Evolutionary conservation across 2,797 vertebrate species (phyloP), one percentile per base, ranked within the genome.

Genomic region (Halcyon badia): DNA sequence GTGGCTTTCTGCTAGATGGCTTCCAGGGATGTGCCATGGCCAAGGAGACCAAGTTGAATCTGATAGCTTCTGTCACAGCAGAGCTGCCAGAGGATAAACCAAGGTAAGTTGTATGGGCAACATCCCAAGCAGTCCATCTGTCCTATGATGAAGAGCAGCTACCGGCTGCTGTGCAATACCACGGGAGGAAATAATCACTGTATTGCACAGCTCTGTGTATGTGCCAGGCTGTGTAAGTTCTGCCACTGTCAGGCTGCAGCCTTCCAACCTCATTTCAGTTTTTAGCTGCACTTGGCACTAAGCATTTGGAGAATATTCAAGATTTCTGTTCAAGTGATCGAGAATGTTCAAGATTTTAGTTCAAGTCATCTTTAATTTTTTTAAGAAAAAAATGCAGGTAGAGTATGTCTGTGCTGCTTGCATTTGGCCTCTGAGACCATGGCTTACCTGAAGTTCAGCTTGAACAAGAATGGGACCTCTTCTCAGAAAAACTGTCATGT

Each of bases 11-110:
- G 61, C 97, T 99, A 97, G 99, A 99, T 46, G 99, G 99, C 76
- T 99, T 99, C 94, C 99, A 99, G 87, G 98, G 98, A 17, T 87
- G 91, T 85, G 96, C 97, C 72, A 97, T 98, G 98, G 97, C 98
- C 71, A 98, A 95, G 92, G 96, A 98, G 66, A 98, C 99, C 75
- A 99, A 99, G 93, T 97, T 98, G 93, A 97, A 99, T 93, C 98
- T 99, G 97, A 98, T 99, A 90, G 95, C 97, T 9, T 98, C 98
- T 19, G 98, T 99, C 96, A 99, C 97, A 90, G 98, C 98, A 30
- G 99, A 99, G 96, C 97, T 99, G 95, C 99, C 99, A 1, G 98
- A 99, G 77, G 99, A 99, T 97, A 99, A 99, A 97, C 99, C 99
- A 65, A 99, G 99, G 99, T 99, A 80, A 97, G 92, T 58, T 80